Conservation (phyloP, 2,113 vertebrate species). For the Dipodomys spectabilis region DNA sequence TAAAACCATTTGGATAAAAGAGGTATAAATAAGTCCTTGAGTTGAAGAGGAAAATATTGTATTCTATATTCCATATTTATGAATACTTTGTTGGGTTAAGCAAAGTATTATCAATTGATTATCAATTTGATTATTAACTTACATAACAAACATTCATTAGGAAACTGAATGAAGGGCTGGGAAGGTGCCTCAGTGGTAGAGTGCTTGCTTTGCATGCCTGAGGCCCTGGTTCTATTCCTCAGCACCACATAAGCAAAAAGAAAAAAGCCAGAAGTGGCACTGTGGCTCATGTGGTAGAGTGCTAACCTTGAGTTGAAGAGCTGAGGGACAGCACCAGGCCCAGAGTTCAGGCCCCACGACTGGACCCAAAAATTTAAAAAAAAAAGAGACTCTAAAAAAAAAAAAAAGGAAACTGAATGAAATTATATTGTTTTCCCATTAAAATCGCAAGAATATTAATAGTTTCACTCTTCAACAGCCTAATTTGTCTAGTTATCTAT, state of each 20-base stretch:
- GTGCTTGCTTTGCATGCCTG: no score
- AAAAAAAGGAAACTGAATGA: neutral
- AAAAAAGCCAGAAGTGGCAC: no score
- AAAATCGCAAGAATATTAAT: neutral
- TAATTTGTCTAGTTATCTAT: neutral
- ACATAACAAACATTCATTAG: neutral
- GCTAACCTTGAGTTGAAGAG: no score
- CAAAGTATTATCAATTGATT: neutral
- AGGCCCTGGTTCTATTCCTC: no score
- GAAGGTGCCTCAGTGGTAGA: no score
- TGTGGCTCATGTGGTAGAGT: no score
- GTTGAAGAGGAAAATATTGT: neutral
- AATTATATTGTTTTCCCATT: neutral
- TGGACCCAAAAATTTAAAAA: no score
- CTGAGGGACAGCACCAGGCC: no score
- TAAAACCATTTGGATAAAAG: neutral
- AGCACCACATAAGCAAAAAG: no score
- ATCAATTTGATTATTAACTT: conserved; percentile 7
- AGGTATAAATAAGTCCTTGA: neutral
- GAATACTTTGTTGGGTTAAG: neutral
- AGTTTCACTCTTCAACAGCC: neutral
- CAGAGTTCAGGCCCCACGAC: no score
- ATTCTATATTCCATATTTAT: neutral
- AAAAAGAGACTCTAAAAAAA: no score
- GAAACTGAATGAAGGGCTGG: neutral